These are phyloP conservation scores for Lophius piscatorius DNA, from an alignment of 2,113 vertebrate genomes.

Conservation along the genomic window DNA sequence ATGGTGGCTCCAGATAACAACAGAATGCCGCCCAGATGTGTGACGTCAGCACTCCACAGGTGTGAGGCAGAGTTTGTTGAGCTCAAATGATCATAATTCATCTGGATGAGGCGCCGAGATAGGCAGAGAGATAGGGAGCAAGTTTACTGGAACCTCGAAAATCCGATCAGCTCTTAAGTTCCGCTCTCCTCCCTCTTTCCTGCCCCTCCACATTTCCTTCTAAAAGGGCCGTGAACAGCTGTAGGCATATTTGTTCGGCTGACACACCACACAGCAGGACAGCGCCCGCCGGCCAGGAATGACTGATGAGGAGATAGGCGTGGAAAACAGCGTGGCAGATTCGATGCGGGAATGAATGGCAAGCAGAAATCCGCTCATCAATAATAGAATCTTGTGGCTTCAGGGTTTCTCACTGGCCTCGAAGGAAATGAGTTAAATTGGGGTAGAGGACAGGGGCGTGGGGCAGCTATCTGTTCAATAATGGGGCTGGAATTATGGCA, in stretches of 20 bases:
- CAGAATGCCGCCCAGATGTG: conserved; percentile 17
- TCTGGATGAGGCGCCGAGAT: conserved; percentile 30
- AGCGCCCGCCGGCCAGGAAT: conserved; percentile 27
- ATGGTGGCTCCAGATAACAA: conserved; percentile 36
- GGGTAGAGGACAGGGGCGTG: too few relatives aligned
- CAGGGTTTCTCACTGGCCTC: too few relatives aligned
- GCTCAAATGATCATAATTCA: conserved; percentile 51
- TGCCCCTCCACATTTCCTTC: conserved; percentile 29
- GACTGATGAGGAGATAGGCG: conserved; percentile 48
- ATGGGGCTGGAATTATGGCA: too few relatives aligned
- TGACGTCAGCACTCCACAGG: conserved; percentile 59
- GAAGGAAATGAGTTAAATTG: too few relatives aligned
- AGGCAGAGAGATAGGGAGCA: neutral
- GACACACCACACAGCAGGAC: conserved; percentile 42
- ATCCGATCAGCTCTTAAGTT: conserved; percentile 20
- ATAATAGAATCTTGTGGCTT: conserved; percentile 19
- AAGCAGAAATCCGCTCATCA: conserved; percentile 10
- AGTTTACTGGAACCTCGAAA: conserved; percentile 20
- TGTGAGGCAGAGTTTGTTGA: conserved; percentile 26
- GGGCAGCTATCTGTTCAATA: too few relatives aligned
- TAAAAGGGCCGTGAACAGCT: conserved; percentile 56
- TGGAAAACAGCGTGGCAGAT: conserved; percentile 28
- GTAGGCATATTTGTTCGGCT: conserved; percentile 49
- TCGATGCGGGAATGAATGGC: conserved; percentile 24
- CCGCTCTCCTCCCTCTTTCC: conserved; percentile 24